Percentiles rank a stretch among this genome's conserved stretches.
phyloP scores from a whole-genome alignment of 2,113 vertebrate genomes.

The Phasianus colchicus region DNA sequence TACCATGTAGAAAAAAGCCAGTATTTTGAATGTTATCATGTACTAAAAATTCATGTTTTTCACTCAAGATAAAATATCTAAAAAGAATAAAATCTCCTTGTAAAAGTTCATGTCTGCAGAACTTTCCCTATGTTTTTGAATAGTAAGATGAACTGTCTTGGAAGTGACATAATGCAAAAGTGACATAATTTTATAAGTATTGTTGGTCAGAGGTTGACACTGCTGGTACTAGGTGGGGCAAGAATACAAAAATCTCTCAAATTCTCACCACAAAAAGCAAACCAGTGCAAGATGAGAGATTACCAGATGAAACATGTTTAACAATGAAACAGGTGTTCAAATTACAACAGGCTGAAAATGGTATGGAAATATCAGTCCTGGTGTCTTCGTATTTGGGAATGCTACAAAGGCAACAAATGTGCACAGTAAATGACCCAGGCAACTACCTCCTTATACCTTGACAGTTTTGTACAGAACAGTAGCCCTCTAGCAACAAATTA shows the following conservation, averaged over 20 bases:
- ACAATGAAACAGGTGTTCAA: neutral
- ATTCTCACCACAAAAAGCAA: neutral
- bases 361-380: neutral
- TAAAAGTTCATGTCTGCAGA: neutral
- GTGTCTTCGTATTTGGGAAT: neutral
- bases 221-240: neutral
- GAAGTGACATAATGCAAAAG: neutral
- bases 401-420: neutral
- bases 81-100: neutral
- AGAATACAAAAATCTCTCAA: neutral
- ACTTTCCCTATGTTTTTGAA: neutral
- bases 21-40: neutral
- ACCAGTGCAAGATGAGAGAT: neutral
- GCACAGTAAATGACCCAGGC: rapidly evolving
- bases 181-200: neutral
- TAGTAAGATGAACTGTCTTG: neutral
- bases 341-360: neutral
- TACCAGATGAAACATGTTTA: neutral
- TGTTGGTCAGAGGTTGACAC: neutral
- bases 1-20: neutral
- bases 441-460: neutral
- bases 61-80: neutral
- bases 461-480: neutral
- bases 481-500: neutral
- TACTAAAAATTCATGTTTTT: neutral